Percentiles rank a stretch among this genome's conserved stretches.
Conservation (phyloP, 2,888 invertebrate species). For the Mimas tiliae region DNA sequence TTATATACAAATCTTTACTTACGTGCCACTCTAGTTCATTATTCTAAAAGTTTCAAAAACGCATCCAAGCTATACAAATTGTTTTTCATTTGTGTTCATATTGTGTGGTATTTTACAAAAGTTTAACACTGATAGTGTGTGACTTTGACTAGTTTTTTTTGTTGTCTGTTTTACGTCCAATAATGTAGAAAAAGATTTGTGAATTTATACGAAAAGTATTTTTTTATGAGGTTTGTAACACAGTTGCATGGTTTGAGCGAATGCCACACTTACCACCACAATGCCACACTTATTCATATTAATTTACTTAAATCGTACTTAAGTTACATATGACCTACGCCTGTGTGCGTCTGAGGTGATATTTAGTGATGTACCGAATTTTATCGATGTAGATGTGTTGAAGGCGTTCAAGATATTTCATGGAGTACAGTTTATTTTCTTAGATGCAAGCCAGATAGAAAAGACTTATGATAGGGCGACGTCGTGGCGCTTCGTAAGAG, state of each 20-base stretch:
- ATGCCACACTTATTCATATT: no score
- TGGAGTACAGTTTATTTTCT: no score
- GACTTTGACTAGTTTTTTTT: constrained; percentile 10
- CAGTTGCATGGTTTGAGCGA: constrained; percentile 19
- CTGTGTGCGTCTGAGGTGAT: no score
- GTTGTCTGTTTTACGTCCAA: constrained; percentile 25
- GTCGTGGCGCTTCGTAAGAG: no score
- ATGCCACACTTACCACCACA: background rate
- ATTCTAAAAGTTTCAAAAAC: background rate
- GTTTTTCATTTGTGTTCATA: background rate
- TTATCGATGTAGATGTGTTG: no score
- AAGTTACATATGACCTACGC: no score
- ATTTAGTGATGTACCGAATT: background rate
- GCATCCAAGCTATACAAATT: background rate
- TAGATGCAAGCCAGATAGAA: no score
- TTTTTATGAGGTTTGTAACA: constrained; percentile 25
- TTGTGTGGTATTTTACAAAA: background rate
- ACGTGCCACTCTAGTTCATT: no score
- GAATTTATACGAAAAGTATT: constrained; percentile 14
- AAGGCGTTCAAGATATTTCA: no score
- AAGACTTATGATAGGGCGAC: no score
- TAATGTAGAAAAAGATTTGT: constrained; percentile 31
- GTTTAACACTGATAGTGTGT: constrained; percentile 22
- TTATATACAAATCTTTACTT: no score
- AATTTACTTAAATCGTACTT: no score